Conservation (phyloP, 1,140 invertebrate genomes). For the Trachymyrmex cornetzi region DNA sequence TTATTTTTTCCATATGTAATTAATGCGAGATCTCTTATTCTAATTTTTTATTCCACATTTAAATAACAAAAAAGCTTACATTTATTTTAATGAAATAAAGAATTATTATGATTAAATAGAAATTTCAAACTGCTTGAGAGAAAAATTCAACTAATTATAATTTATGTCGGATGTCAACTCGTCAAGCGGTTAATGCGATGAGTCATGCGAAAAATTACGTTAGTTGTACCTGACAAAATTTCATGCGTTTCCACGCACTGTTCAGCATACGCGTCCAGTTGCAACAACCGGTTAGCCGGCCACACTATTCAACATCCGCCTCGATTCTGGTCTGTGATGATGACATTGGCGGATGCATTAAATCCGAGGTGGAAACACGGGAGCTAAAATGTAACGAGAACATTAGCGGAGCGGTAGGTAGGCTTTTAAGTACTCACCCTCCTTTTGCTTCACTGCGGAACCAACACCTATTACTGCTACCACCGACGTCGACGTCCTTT, state of each 20-base stretch:
- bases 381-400: slow-evolving; percentile 70
- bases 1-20: too few species aligned
- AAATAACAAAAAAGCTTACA: background rate
- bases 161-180: background rate
- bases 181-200: background rate
- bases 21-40: background rate
- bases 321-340: slow-evolving; percentile 45
- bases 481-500: slow-evolving; percentile 38
- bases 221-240: slow-evolving; percentile 9
- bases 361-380: slow-evolving; percentile 65
- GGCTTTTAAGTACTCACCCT: slow-evolving; percentile 66
- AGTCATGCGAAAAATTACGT: slow-evolving; percentile 8
- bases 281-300: slow-evolving; percentile 17
- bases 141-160: slow-evolving; percentile 28
- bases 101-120: background rate
- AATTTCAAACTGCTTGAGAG: background rate
- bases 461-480: slow-evolving; percentile 26
- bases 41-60: background rate
- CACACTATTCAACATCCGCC: slow-evolving; percentile 7
- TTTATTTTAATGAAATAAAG: background rate
- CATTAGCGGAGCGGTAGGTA: slow-evolving; percentile 67
- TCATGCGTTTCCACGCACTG: slow-evolving; percentile 9
- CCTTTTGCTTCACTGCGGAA: slow-evolving; percentile 29
- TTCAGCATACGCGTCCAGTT: background rate
- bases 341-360: slow-evolving; percentile 62